Evolutionary conservation across 2,888 invertebrate species (phyloP), one percentile per base, ranked within the genome.

Genomic region (Tetropium fuscum): DNA sequence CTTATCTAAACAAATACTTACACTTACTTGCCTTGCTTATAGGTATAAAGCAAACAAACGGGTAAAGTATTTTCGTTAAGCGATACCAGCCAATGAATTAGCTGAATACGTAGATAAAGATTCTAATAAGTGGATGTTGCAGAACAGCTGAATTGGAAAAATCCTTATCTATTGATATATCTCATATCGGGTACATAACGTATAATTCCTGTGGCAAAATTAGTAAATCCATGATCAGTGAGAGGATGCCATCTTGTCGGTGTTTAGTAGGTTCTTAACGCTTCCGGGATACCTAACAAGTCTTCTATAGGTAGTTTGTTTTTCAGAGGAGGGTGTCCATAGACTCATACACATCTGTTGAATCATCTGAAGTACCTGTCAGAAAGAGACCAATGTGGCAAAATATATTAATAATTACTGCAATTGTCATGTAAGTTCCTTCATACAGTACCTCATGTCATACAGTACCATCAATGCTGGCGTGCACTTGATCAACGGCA

Each of bases 331-430:
- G 22, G 32, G 5, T 30, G 38, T 56, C 56, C 6, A 18, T 22
- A 11, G 58, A 60, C 11, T 58, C 51, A 2, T 58, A 51, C 13
- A 36, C 48, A 16, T 60, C 63, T 3, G 22, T 56, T 13, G 56
- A 55, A n/a, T 7, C 25, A 15, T 30, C 51, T 1, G 7, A 48
- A 16, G 8, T 7, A 3, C 6, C 10, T 8, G 7, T 27, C 11
- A 49, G 27, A 44, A 59, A 59, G 19, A 67, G 64, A 63, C 54
- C 44, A 6, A 16, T 58, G 27, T 68, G 68, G 67, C 62, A 70
- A 41, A 66, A 59, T 43, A 53, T 65, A 27, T 15, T 64, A 13
- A 36, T 68, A 18, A 61, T 67, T 53, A 41, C 41, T 34, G 47
- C 49, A 5, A 47, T 61, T 38, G 57, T 60, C 7, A 11, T 66